Base-by-base conservation (phyloP, 2,888 invertebrate species). In the Chaetogeoica ovagalla region DNA sequence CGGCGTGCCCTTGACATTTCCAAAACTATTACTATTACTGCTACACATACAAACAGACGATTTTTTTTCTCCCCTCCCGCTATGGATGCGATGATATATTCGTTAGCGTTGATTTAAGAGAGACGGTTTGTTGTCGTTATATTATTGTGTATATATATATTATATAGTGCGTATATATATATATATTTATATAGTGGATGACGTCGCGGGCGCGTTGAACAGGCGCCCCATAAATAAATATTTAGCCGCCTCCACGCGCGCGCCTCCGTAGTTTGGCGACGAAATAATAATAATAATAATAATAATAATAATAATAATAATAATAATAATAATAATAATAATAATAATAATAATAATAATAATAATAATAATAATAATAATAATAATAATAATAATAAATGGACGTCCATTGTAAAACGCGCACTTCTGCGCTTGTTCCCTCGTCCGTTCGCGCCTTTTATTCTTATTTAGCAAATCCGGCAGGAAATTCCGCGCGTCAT, bases 151-250 rank as follows among this genome's bases (percentile, higher is more conserved):
- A 4, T n/a, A n/a, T n/a, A n/a, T n/a, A n/a, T n/a, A n/a, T n/a
- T n/a, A n/a, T n/a, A n/a, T n/a, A n/a, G 39, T 66, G 39, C 48
- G 74, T 37, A 1, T 39, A 48, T 23, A 75, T 9, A 55, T 37
- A 65, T 17, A 19, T 30, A 59, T 23, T 21, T 30, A 30, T 30
- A 30, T 30, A 30, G 4, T 30, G 30, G 30, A 30, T 23, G n/a
- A 48, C 55, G 55, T 30, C n/a, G 19, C 15, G 19, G n/a, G 30
- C 21, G 8, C 48, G 48, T 39, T 69, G 52, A 19, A 55, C 39
- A 43, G 71, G 70, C 79, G 79, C 79, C 79, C 63, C 71, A 63
- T 79, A 79, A 79, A 79, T 79, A 79, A 79, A 79, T 79, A 79
- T 79, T 79, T 79, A 70, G 63, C 70, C 15, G 23, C 21, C 43